phyloP scores from a whole-genome alignment of 2,113 vertebrate species.

The Hipposideros armiger region DNA sequence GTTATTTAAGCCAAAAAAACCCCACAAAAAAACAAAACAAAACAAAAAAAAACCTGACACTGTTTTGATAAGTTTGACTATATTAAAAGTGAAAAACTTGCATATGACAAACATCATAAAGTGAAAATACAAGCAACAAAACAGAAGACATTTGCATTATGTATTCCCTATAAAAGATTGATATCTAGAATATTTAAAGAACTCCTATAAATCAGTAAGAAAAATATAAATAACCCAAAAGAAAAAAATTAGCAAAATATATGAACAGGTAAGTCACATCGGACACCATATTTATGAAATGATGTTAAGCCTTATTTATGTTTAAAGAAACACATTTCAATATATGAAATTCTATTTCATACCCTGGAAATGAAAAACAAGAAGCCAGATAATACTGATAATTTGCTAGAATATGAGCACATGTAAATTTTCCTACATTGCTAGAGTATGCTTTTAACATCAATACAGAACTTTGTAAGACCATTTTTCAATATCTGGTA shows the following conservation, averaged over 20 bases:
- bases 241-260: background rate
- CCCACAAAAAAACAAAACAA: background rate
- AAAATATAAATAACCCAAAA: conserved; percentile 12
- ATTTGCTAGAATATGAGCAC: background rate
- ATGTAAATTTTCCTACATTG: background rate
- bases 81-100: conserved; percentile 39
- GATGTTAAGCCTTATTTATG: background rate
- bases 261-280: background rate
- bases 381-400: background rate
- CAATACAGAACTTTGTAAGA: background rate
- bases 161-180: background rate
- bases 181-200: conserved; percentile 25
- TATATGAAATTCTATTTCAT: background rate
- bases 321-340: conserved; percentile 37
- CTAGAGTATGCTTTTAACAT: background rate
- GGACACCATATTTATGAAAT: background rate
- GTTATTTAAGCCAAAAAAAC: background rate
- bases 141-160: conserved; percentile 16
- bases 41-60: background rate
- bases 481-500: background rate
- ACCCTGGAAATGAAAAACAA: background rate
- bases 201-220: conserved; percentile 1
- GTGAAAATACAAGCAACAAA: conserved; percentile 33
- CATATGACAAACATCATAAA: background rate
- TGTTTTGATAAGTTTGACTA: background rate